phyloP scores from a whole-genome alignment of 1,140 invertebrate genomes.

The Proales similis region DNA sequence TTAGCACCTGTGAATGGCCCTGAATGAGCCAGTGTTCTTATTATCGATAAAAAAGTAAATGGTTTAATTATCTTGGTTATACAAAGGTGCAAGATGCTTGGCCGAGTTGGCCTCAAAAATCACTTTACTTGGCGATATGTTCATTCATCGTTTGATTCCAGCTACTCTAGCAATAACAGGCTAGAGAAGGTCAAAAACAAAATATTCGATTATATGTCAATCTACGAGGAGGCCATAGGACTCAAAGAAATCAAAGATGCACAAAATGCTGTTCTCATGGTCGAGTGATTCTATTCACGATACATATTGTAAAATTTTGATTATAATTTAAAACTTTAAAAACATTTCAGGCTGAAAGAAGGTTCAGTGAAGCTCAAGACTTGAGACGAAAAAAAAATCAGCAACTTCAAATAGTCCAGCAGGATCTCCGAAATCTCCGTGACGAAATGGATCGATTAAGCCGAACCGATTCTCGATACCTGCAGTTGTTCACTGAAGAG shows the following conservation, averaged over 20 bases:
- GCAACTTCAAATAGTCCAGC: conserved; percentile 57
- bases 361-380: conserved; percentile 61
- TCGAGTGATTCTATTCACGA: no score
- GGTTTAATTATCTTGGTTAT: no score
- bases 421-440: conserved; percentile 61
- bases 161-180: no score
- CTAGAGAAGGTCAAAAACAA: conserved; percentile 11
- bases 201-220: conserved; percentile 40
- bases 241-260: conserved; percentile 53
- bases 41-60: no score
- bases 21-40: no score
- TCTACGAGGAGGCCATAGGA: conserved; percentile 55
- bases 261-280: conserved; percentile 52
- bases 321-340: conserved; percentile 37
- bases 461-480: conserved; percentile 63
- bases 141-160: no score
- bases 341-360: conserved; percentile 57
- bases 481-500: conserved; percentile 57
- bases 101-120: no score
- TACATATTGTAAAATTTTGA: no score
- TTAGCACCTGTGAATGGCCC: no score
- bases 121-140: no score
- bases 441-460: conserved; percentile 63
- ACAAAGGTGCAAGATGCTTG: no score
- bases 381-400: conserved; percentile 57